Conservation (phyloP, 2,113 vertebrate genomes). For the human (Homo sapiens) region DNA sequence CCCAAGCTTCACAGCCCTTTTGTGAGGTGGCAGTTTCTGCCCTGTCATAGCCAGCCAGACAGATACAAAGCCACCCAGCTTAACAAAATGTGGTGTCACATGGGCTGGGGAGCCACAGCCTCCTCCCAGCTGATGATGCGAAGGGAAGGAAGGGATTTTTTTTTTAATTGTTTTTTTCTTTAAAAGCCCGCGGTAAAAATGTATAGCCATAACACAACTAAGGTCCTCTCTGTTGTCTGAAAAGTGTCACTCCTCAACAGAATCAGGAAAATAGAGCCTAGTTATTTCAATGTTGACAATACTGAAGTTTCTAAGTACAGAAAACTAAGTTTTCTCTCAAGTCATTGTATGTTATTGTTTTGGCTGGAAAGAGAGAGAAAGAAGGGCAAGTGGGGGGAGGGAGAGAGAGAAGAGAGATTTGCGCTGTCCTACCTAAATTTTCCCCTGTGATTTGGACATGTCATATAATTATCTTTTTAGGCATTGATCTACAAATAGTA, state of each 20-base stretch:
- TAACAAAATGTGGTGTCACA: background rate
- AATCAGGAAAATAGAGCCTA: background rate
- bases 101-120: background rate
- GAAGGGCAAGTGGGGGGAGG: background rate
- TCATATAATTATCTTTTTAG: background rate
- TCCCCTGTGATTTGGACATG: background rate
- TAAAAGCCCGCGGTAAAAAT: background rate
- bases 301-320: background rate
- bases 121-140: background rate
- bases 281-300: background rate
- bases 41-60: slow-evolving; percentile 26
- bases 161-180: background rate
- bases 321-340: background rate
- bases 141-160: background rate
- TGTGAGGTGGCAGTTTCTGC: slow-evolving; percentile 54
- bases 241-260: background rate
- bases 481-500: background rate
- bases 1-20: slow-evolving; percentile 46
- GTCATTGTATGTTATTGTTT: background rate
- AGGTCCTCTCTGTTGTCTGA: background rate
- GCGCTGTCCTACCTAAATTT: background rate
- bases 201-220: background rate
- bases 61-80: background rate
- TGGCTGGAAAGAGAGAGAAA: background rate
- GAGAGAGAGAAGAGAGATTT: background rate